phyloP scores from a whole-genome alignment of 2,888 invertebrate species.

The Lithodes maja region DNA sequence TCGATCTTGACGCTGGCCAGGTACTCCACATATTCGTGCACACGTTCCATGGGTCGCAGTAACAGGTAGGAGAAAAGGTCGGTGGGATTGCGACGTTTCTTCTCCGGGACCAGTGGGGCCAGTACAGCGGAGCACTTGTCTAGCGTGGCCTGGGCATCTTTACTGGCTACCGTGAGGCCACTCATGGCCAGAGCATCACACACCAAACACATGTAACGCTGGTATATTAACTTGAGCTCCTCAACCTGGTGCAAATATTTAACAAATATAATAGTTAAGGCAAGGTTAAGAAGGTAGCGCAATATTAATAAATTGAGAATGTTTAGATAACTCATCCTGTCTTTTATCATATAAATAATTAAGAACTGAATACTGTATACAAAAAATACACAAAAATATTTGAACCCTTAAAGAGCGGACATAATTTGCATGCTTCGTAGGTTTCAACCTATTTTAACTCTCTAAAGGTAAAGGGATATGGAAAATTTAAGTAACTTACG shows the following conservation, averaged over 20 bases:
- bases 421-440: too few relatives aligned
- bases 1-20: conserved; percentile 49
- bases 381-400: too few relatives aligned
- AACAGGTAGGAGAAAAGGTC: conserved; percentile 54
- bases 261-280: too few relatives aligned
- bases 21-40: conserved; percentile 60
- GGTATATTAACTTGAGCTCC: conserved; percentile 56
- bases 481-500: too few relatives aligned
- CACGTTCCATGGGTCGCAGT: conserved; percentile 54
- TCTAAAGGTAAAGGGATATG: too few relatives aligned
- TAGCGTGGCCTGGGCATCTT: conserved; percentile 45
- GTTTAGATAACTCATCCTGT: too few relatives aligned
- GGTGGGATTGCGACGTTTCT: conserved; percentile 41
- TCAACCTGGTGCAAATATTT: conserved; percentile 45
- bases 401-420: too few relatives aligned
- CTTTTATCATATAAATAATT: too few relatives aligned
- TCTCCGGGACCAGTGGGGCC: conserved; percentile 22
- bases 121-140: conserved; percentile 51
- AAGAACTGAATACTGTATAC: too few relatives aligned
- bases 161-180: conserved; percentile 45
- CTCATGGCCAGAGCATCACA: conserved; percentile 63
- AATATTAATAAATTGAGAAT: too few relatives aligned
- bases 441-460: too few relatives aligned
- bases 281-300: too few relatives aligned
- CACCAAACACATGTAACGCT: conserved; percentile 50